Conservation (phyloP, 2,888 invertebrate species). For the Chelonus formosanus region DNA sequence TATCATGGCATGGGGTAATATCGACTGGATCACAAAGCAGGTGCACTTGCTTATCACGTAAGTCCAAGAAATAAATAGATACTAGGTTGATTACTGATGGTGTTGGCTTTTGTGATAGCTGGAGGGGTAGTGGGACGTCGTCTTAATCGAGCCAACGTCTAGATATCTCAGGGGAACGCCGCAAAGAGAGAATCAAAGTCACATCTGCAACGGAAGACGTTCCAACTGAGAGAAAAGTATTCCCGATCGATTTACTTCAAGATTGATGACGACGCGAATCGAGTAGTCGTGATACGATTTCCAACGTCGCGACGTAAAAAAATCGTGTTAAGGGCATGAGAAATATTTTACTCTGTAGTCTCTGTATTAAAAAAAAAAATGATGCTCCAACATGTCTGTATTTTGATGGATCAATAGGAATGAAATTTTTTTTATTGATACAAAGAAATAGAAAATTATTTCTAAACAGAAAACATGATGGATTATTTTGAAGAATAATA, state of each 20-base stretch:
- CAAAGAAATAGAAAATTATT: too few relatives aligned
- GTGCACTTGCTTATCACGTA: background rate
- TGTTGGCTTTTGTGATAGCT: conserved; percentile 32
- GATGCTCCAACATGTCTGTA: too few relatives aligned
- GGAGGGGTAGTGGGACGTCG: conserved; percentile 40
- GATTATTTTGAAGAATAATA: too few relatives aligned
- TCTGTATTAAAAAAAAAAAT: too few relatives aligned
- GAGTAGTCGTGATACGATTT: conserved; percentile 20
- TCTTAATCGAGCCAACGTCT: conserved; percentile 58
- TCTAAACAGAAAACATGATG: too few relatives aligned
- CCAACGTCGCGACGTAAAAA: conserved; percentile 1
- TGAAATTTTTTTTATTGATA: too few relatives aligned
- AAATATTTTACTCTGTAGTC: background rate
- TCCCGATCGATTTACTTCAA: conserved; percentile 52
- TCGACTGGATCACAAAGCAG: conserved; percentile 5
- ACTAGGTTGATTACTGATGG: conserved; percentile 18
- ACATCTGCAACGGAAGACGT: conserved; percentile 60
- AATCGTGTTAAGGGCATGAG: conserved; percentile 14
- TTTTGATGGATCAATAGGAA: too few relatives aligned
- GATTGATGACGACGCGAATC: conserved; percentile 59
- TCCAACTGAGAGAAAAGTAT: conserved; percentile 44
- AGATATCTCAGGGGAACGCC: conserved; percentile 57
- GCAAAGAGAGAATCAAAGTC: conserved; percentile 61
- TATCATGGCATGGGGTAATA: background rate
- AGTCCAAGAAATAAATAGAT: conserved; percentile 19